phyloP scores from a whole-genome alignment of 2,113 vertebrate genomes.

The Phoenicopterus ruber region DNA sequence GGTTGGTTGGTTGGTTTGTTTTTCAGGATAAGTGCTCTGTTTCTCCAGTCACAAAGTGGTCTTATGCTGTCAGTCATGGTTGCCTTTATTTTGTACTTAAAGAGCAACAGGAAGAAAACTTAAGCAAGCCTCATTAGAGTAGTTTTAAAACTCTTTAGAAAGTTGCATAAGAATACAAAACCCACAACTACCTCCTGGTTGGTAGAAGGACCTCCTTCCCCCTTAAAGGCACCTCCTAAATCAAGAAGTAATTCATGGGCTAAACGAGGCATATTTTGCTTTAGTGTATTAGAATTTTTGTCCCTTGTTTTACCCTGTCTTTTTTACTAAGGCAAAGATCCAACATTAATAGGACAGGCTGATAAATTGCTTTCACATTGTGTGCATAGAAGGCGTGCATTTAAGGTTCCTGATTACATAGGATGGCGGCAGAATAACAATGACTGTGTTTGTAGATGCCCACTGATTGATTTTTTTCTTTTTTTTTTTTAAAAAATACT shows the following conservation, averaged over 20 bases:
- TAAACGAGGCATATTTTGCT: neutral
- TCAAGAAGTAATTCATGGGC: neutral
- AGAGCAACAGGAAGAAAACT: neutral
- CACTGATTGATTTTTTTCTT: neutral
- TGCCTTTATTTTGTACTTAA: neutral
- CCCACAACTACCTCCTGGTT: neutral
- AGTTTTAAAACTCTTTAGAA: neutral
- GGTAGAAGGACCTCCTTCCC: neutral
- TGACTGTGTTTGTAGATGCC: neutral
- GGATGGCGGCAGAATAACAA: neutral
- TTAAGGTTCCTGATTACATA: neutral
- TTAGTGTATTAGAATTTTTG: neutral
- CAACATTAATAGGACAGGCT: neutral
- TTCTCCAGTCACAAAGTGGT: neutral
- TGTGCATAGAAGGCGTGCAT: neutral
- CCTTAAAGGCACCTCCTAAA: neutral
- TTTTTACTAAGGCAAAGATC: neutral
- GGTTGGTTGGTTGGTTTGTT: neutral
- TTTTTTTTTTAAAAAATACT: neutral
- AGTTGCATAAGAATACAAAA: neutral
- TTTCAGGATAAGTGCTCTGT: neutral
- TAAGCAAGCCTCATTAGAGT: neutral
- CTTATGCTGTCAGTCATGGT: neutral
- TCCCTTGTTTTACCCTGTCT: neutral
- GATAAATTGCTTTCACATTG: neutral